Conservation (phyloP, 2,113 vertebrate genomes). For the Lucifuga dentata region DNA sequence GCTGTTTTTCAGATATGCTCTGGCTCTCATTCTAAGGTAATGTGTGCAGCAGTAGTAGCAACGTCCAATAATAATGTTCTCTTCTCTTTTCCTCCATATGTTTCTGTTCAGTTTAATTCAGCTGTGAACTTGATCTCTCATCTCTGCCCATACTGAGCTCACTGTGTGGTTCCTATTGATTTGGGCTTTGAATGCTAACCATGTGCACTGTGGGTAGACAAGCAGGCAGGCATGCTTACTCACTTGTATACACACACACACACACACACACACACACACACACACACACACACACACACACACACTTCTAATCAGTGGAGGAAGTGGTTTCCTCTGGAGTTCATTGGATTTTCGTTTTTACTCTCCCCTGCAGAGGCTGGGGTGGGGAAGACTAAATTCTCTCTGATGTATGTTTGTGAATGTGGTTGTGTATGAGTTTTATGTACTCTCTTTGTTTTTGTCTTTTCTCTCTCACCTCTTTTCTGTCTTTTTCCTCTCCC, state of each 20-base stretch:
- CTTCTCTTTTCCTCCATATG: constrained; percentile 42
- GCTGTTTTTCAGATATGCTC: constrained; percentile 61
- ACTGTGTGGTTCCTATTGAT: constrained; percentile 75
- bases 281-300: constrained; percentile 34
- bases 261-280: constrained; percentile 17
- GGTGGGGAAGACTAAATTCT: constrained; percentile 43
- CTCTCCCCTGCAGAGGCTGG: constrained; percentile 54
- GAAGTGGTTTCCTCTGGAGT: constrained; percentile 73
- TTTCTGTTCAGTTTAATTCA: constrained; percentile 65
- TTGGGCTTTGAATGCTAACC: constrained; percentile 73
- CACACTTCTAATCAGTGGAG: constrained; percentile 45
- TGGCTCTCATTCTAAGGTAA: constrained; percentile 55
- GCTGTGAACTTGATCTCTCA: constrained; percentile 57
- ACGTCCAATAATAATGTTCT: too few species aligned
- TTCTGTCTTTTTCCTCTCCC: not conserved
- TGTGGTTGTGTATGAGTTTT: constrained; percentile 26
- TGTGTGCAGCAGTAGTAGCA: constrained; percentile 64
- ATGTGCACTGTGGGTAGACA: constrained; percentile 68
- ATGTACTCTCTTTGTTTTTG: constrained; percentile 17
- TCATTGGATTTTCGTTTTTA: constrained; percentile 58
- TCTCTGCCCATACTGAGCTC: constrained; percentile 59
- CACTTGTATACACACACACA: constrained; percentile 16
- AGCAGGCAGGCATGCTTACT: constrained; percentile 44
- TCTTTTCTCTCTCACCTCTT: not conserved
- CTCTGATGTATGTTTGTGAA: constrained; percentile 20